Conservation (phyloP, 2,797 vertebrate species). For the Myiotriccus ornatus region DNA sequence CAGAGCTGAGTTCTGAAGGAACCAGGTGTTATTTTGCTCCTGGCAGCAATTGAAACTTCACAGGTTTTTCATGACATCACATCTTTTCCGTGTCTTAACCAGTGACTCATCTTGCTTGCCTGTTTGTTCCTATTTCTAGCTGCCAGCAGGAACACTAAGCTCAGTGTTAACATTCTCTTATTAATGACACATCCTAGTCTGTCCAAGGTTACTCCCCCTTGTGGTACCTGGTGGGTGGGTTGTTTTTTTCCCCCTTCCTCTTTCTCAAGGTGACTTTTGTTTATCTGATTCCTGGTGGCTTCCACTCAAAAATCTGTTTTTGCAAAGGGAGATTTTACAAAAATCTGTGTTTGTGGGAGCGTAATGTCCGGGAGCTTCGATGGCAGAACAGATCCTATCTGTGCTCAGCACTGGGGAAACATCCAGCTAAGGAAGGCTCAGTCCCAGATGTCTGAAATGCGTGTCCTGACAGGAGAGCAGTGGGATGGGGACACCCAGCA, state of each 20-base stretch:
- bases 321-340: too few species aligned
- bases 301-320: neutral
- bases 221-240: neutral
- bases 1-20: slow-evolving; percentile 15
- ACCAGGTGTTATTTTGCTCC: slow-evolving; percentile 56
- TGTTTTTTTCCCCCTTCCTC: neutral
- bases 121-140: slow-evolving; percentile 75
- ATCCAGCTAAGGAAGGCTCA: neutral
- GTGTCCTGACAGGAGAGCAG: neutral
- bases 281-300: neutral
- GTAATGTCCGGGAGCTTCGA: neutral
- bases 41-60: slow-evolving; percentile 59
- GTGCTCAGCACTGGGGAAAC: neutral
- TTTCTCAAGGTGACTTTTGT: neutral
- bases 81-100: slow-evolving; percentile 64
- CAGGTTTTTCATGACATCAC: slow-evolving; percentile 61
- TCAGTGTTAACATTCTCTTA: slow-evolving; percentile 25
- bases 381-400: neutral
- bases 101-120: slow-evolving; percentile 71
- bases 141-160: slow-evolving; percentile 59
- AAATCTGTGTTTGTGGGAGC: neutral
- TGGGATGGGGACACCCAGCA: neutral
- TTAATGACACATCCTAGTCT: slow-evolving; percentile 5
- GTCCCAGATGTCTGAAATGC: neutral
- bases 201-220: neutral